Base-by-base conservation (phyloP, 2,113 vertebrate species). In the Urocitellus parryii region DNA sequence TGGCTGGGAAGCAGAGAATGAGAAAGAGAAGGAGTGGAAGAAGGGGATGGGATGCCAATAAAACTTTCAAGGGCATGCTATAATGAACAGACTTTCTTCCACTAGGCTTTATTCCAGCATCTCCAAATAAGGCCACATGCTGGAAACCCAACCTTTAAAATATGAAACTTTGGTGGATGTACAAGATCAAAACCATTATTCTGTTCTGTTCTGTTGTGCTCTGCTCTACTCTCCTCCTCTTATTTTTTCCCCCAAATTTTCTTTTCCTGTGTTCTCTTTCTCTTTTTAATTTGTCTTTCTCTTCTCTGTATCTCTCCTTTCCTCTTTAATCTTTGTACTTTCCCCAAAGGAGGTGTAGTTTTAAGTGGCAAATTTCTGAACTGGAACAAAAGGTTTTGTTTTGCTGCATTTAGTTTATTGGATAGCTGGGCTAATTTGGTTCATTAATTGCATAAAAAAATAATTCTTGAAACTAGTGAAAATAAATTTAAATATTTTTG, bases 331-430 rank as follows among this genome's bases (percentile, higher is more conserved):
- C 24, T 22, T 18, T 16, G 32, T 79, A 16, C 22, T 85, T 88
- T 92, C 56, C 63, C 81, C 79, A 76, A 10, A 89, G 25, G 45
- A 88, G 25, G 16, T 37, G 34, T 91, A 73, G 77, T 72, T 78
- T 8, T 94, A 77, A 88, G 48, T 86, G 48, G 48, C 16, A 80
- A 42, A 91, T 34, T 39, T n/a, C 58, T 76, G 27, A 22, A 63
- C 39, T 77, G 37, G n/a, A 63, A 56, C 37, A 78, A 79, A 88
- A 90, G 77, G 48, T 87, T 32, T 90, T n/a, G 29, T 90, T 87
- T 51, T 87, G n/a, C 29, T 68, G 53, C 74, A 79, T 96, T 92
- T 92, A n/a, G n/a, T n/a, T n/a, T n/a, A n/a, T n/a, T n/a, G n/a
- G n/a, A n/a, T n/a, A n/a, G n/a, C n/a, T n/a, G n/a, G n/a, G n/a